These are phyloP conservation scores for Neotoma lepida DNA, from an alignment of 2,113 vertebrate species.

Conservation along the genomic window DNA sequence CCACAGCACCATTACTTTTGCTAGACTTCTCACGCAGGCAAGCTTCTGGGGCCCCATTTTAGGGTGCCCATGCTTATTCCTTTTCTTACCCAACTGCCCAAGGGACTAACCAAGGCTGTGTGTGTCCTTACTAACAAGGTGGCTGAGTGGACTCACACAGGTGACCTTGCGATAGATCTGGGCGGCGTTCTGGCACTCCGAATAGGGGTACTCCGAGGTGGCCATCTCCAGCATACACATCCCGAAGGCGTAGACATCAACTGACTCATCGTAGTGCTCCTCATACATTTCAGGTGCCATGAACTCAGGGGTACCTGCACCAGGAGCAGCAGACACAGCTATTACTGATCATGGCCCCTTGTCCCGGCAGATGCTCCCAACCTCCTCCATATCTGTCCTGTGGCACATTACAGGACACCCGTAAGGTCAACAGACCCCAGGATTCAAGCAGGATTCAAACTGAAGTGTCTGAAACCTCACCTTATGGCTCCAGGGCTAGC, in stretches of 20 bases:
- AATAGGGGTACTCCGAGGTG: conserved; percentile 98
- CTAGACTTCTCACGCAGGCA: not conserved
- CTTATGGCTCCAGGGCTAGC: not conserved
- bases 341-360: not conserved
- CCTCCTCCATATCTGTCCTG: not conserved
- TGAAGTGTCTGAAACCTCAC: not conserved
- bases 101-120: not conserved
- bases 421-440: rapidly evolving
- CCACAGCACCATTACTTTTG: too few species aligned
- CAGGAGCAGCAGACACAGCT: rapidly evolving
- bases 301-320: conserved; percentile 96
- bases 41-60: not conserved
- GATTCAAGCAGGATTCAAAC: not conserved
- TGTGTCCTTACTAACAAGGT: not conserved
- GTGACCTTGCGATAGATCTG: conserved; percentile 99
- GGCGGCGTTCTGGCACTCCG: conserved; percentile 98
- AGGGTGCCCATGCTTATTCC: not conserved
- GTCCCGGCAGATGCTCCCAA: not conserved
- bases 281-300: conserved; percentile 99
- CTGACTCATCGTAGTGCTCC: conserved; percentile 96
- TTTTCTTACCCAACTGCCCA: not conserved
- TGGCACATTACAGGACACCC: not conserved
- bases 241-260: conserved; percentile 98
- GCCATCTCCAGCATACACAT: conserved; percentile 99
- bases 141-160: conserved; percentile 89